Evolutionary conservation across 2,113 vertebrate genomes (phyloP).

Genomic region (Macquaria australasica): DNA sequence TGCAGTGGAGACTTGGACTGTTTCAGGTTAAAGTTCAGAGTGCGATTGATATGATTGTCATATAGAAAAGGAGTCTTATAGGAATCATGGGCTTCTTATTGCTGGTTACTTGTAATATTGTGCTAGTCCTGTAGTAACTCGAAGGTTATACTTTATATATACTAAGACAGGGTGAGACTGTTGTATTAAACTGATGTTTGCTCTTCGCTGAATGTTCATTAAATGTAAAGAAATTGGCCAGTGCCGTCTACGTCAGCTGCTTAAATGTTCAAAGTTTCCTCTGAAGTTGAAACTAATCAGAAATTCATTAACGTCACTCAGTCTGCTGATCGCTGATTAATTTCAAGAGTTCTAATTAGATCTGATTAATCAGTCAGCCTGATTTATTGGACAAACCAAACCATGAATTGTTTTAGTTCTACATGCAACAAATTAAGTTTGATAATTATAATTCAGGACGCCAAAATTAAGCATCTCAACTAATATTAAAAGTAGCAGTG

Average conservation of each 20-base stretch:
- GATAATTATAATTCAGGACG: constrained; percentile 4
- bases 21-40: constrained; percentile 35
- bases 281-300: constrained; percentile 21
- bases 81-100: background rate
- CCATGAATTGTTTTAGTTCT: constrained; percentile 12
- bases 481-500: background rate
- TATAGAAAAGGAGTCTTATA: background rate
- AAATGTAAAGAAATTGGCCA: background rate
- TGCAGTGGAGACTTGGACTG: background rate
- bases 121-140: background rate
- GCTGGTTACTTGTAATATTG: background rate
- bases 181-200: background rate
- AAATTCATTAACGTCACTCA: constrained; percentile 11
- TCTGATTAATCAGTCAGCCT: constrained; percentile 36
- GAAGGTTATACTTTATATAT: background rate
- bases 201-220: background rate
- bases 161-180: background rate
- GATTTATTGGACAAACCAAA: constrained; percentile 43
- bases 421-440: constrained; percentile 5
- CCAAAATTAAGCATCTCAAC: background rate
- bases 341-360: constrained; percentile 22
- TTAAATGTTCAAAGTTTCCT: background rate
- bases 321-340: constrained; percentile 16
- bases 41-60: constrained; percentile 13
- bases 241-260: background rate